phyloP scores from a whole-genome alignment of 1,140 invertebrate species.

The Scaptomyza pallida region DNA sequence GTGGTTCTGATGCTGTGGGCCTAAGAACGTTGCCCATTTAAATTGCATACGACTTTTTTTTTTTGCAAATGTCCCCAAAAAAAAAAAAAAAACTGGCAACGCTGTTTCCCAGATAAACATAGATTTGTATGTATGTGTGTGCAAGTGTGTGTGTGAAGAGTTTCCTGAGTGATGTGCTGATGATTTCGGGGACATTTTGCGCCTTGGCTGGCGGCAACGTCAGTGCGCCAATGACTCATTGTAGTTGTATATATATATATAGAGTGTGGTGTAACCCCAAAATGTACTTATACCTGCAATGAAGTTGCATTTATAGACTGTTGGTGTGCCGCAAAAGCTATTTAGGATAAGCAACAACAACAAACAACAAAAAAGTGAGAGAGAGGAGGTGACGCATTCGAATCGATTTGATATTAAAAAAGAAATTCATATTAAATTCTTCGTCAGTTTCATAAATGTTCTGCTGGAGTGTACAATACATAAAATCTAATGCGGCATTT shows the following conservation, averaged over 20 bases:
- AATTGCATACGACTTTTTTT: background rate
- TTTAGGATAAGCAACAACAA: constrained; percentile 38
- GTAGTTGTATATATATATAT: constrained; percentile 3
- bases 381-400: constrained; percentile 34
- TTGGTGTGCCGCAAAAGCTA: constrained; percentile 35
- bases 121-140: background rate
- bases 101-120: constrained; percentile 9
- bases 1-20: no score
- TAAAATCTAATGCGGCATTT: constrained; percentile 13
- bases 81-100: background rate
- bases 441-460: constrained; percentile 30
- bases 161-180: constrained; percentile 36
- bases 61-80: constrained; percentile 1
- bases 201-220: constrained; percentile 9
- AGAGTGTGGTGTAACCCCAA: constrained; percentile 22
- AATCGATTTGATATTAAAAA: constrained; percentile 15
- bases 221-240: constrained; percentile 42
- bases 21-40: background rate
- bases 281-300: constrained; percentile 36
- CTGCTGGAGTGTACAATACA: constrained; percentile 32
- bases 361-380: background rate
- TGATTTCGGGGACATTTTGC: constrained; percentile 39
- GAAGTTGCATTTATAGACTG: constrained; percentile 51
- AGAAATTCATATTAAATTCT: constrained; percentile 16
- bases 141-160: background rate